phyloP scores from a whole-genome alignment of 1,140 invertebrate genomes.

The Choristoneura fumiferana region DNA sequence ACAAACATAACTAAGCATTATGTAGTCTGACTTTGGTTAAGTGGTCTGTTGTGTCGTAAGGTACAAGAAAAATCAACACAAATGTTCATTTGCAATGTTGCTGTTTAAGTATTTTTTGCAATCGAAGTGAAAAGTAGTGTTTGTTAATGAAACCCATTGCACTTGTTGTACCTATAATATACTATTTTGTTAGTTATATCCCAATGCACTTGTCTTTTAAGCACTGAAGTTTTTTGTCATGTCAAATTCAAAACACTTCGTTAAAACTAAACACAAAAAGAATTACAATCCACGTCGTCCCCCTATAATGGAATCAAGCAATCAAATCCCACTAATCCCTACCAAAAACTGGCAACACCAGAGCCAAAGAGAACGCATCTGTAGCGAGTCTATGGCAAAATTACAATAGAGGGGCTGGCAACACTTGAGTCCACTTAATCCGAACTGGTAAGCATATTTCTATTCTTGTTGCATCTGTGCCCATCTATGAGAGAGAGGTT shows the following conservation, averaged over 20 bases:
- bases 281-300: background rate
- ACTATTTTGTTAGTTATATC: no score
- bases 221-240: background rate
- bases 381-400: slow-evolving; percentile 17
- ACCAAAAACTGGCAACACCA: slow-evolving; percentile 16
- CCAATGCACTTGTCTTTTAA: background rate
- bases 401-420: slow-evolving; percentile 17
- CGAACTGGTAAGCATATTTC: slow-evolving; percentile 20
- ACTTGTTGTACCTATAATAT: no score
- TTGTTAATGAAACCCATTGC: no score
- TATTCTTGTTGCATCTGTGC: slow-evolving; percentile 21
- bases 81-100: no score
- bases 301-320: slow-evolving; percentile 18
- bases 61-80: no score
- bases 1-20: no score
- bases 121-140: no score
- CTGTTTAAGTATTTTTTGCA: no score
- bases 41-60: no score
- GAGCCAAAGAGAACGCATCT: slow-evolving; percentile 18
- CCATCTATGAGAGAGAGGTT: background rate
- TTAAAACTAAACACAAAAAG: slow-evolving; percentile 8
- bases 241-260: no score
- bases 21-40: no score
- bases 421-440: slow-evolving; percentile 19
- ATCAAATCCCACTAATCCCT: slow-evolving; percentile 19